Evolutionary conservation across 2,888 invertebrate species (phyloP).

Genomic region (Agrilus cyanescens): DNA sequence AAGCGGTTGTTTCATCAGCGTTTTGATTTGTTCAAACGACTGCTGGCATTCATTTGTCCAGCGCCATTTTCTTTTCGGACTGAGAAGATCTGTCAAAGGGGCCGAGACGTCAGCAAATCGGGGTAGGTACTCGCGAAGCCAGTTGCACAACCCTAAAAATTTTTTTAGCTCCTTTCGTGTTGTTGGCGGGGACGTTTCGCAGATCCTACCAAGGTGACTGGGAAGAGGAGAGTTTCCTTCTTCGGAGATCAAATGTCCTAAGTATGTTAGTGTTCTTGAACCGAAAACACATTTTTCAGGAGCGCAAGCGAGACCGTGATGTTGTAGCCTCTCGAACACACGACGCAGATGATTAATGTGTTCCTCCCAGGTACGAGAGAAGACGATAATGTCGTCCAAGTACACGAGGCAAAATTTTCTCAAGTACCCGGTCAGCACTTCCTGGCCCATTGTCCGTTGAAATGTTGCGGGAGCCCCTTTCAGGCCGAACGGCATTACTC

Average conservation of each 20-base stretch:
- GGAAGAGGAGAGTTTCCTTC: slow-evolving; percentile 9
- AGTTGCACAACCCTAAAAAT: slow-evolving; percentile 18
- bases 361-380: slow-evolving; percentile 9
- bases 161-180: slow-evolving; percentile 8
- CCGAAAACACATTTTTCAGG: slow-evolving; percentile 13
- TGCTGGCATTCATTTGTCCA: slow-evolving; percentile 10
- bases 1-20: slow-evolving; percentile 9
- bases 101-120: slow-evolving; percentile 12
- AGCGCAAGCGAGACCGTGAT: slow-evolving; percentile 9
- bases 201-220: slow-evolving; percentile 8
- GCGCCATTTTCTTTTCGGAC: slow-evolving; percentile 3
- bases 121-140: slow-evolving; percentile 19
- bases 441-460: slow-evolving; percentile 19
- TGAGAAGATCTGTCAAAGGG: slow-evolving; percentile 16
- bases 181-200: slow-evolving; percentile 3
- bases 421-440: slow-evolving; percentile 14
- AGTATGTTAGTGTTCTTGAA: slow-evolving; percentile 5
- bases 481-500: slow-evolving; percentile 21
- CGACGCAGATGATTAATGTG: slow-evolving; percentile 12
- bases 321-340: slow-evolving; percentile 13
- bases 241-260: slow-evolving; percentile 11
- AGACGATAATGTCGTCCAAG: slow-evolving; percentile 22
- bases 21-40: slow-evolving; percentile 12
- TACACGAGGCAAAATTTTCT: slow-evolving; percentile 16
- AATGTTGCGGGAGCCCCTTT: slow-evolving; percentile 22